Evolutionary conservation across 2,113 vertebrate species (phyloP), one percentile per base, ranked within the genome.

Genomic region (Daboia siamensis): DNA sequence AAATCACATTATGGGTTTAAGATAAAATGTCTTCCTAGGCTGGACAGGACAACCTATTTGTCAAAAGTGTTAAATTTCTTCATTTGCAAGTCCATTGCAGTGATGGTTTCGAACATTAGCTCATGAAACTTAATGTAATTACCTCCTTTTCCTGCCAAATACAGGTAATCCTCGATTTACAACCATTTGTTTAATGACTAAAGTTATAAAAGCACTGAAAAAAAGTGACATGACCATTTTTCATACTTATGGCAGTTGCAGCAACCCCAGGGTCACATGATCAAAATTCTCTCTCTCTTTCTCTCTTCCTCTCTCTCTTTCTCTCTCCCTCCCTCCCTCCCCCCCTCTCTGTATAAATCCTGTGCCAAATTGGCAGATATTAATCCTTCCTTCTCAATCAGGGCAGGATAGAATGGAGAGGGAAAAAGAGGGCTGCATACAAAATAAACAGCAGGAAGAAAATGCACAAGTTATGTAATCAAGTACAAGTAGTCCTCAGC

Each of bases 361-460:
- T 89, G 95, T 94, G 96, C 86, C 96, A 96, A 94, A 97, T 97
- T 97, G 97, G 48, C 48, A 51, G 94, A 94, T 93, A 96, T 94
- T 96, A 93, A 95, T 93, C 95, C 52, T 96, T 96, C 94, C 48
- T 51, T 51, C 48, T 74, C 89, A 90, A 23, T 0, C 29, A 20
- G 26, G 88, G 48, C 92, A 95, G 95, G 84, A 15, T 33, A 26
- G 24, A 80, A 44, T 88, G 94, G 94, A 61, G 52, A 39, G n/a
- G 17, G 15, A 21, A 39, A 52, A 17, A 94, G 94, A 95, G 92
- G 91, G 93, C 3, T 94, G 33, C 24, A 0, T 44, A 93, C 94
- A 95, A 96, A 97, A 94, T 93, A 97, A 97, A 95, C 96, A 97
- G 95, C 96, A 96, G 96, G 96, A 93, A 95, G 94, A 94, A 11